Base-by-base conservation (phyloP, 1,140 invertebrate species). In the Nixonia krombeini region DNA sequence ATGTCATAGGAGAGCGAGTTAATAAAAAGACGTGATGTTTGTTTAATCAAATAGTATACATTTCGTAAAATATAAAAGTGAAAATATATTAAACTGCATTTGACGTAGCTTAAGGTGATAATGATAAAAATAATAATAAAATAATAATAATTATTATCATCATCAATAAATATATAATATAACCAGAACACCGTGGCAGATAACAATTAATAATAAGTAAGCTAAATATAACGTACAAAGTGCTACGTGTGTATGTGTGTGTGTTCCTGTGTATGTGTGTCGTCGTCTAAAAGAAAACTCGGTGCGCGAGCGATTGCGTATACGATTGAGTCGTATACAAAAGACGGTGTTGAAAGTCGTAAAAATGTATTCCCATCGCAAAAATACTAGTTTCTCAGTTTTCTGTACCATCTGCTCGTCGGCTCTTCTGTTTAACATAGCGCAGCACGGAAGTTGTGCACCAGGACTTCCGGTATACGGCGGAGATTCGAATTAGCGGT, bases 81-180 rank as follows among this genome's bases (percentile, higher is more conserved):
- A 84, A 84, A 85, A 85, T 85, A 84, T 85, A 84, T 85, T 84
- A 84, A 83, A 83, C 83, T 81, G 82, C 81, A 85, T 84, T 84
- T 84, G 80, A 80, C 75, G 78, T 83, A 76, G 76, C 74, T 78
- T 83, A 79, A 68, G 81, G 76, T 69, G 70, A 81, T 77, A 66
- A 67, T 74, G 74, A 73, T 74, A 68, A 70, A 75, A 74, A 73
- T 74, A 75, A 74, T 78, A 62, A 69, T 70, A 72, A 77, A 75
- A 61, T 66, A 66, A 71, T 73, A 68, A 76, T 77, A 64, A 74
- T 73, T 70, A 78, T 78, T 67, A 74, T 79, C 65, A 74, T 82
- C 72, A 76, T 82, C 76, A 82, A 84, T 84, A 82, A 84, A 83
- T 82, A 85, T 85, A 77, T 82, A 82, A 78, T 82, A 79, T 85